phyloP scores from a whole-genome alignment of 2,888 invertebrate species.

The Dastarcus helophoroides region DNA sequence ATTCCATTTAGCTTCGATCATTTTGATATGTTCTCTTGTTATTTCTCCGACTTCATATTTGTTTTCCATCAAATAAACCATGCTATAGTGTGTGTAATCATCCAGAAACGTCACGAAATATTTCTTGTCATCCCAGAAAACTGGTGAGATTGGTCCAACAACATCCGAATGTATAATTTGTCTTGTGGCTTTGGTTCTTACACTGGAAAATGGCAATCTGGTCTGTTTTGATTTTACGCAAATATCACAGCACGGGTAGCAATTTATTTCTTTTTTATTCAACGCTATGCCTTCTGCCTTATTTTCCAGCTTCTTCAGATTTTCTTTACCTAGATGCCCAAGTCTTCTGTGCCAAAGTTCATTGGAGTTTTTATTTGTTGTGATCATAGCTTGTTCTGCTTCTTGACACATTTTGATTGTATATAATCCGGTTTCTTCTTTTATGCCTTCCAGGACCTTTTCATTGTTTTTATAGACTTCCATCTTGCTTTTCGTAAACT shows the following conservation, averaged over 20 bases:
- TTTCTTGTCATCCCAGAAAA: constrained; percentile 23
- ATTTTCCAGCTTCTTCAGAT: constrained; percentile 10
- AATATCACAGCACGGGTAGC: constrained; percentile 22
- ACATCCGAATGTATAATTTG: constrained; percentile 27
- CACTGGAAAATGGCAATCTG: constrained; percentile 22
- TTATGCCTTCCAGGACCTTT: too few species aligned
- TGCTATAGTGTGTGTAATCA: constrained; percentile 27
- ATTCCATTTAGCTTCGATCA: constrained; percentile 12
- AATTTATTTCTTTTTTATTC: constrained; percentile 5
- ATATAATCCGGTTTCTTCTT: too few species aligned
- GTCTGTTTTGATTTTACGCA: constrained; percentile 28
- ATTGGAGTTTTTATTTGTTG: not conserved
- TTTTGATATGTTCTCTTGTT: constrained; percentile 15
- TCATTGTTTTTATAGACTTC: too few species aligned
- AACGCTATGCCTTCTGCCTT: constrained; percentile 1
- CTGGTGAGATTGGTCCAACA: constrained; percentile 25
- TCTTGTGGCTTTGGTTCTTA: constrained; percentile 22
- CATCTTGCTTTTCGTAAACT: too few species aligned
- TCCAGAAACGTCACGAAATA: constrained; percentile 27
- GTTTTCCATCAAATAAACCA: constrained; percentile 19
- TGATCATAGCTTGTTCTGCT: constrained; percentile 2
- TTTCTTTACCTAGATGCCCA: constrained; percentile 9
- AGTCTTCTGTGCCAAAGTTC: constrained; percentile 12
- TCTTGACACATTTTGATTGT: too few species aligned
- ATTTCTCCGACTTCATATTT: constrained; percentile 14